These are phyloP conservation scores for Zaprionus capensis DNA, from an alignment of 1,140 invertebrate species.

Conservation along the genomic window DNA sequence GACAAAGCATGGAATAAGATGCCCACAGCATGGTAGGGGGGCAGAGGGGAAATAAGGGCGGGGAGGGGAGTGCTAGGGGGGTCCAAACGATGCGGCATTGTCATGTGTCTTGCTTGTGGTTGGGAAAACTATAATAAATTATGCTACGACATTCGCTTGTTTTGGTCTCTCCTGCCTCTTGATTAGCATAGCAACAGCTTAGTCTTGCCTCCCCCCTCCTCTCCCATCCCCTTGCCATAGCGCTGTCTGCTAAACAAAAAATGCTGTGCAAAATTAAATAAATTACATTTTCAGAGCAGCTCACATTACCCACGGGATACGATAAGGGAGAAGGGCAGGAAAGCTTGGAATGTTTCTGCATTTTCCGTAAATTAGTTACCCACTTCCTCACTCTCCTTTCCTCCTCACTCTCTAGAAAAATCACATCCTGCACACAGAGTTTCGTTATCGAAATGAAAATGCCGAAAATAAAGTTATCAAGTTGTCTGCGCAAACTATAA, in stretches of 20 bases:
- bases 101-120: slow-evolving; percentile 63
- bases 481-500: slow-evolving; percentile 52
- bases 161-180: slow-evolving; percentile 57
- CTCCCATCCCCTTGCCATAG: background rate
- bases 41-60: background rate
- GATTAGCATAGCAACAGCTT: slow-evolving; percentile 67
- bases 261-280: slow-evolving; percentile 63
- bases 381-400: background rate
- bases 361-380: slow-evolving; percentile 57
- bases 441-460: slow-evolving; percentile 35
- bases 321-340: background rate
- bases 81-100: slow-evolving; percentile 38
- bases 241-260: slow-evolving; percentile 22
- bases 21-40: background rate
- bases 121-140: slow-evolving; percentile 81
- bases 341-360: slow-evolving; percentile 21
- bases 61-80: background rate
- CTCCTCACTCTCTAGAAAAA: slow-evolving; percentile 13
- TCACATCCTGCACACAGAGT: slow-evolving; percentile 23
- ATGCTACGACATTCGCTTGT: slow-evolving; percentile 66
- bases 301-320: slow-evolving; percentile 17
- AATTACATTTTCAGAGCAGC: slow-evolving; percentile 52
- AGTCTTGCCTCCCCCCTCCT: background rate
- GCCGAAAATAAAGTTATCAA: slow-evolving; percentile 69
- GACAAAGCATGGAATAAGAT: slow-evolving; percentile 29